Conservation (phyloP, 2,113 vertebrate species). For the Sorex araneus region DNA sequence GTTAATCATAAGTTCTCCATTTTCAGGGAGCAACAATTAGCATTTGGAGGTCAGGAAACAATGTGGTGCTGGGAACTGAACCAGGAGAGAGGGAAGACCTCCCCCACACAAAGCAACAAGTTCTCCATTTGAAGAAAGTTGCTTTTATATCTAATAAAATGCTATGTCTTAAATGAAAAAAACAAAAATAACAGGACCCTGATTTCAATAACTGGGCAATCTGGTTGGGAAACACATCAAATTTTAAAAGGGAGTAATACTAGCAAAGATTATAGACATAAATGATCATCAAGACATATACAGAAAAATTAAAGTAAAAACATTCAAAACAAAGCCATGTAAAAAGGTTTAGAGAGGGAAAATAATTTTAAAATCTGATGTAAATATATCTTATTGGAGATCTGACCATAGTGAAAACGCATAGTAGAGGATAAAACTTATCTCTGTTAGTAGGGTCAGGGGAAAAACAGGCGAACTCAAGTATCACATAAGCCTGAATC, state of each 20-base stretch:
- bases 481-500: neutral
- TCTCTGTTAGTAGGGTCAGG: neutral
- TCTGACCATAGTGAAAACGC: neutral
- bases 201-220: slow-evolving; percentile 8
- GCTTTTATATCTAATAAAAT: slow-evolving; percentile 27
- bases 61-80: no score
- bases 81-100: no score
- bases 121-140: neutral
- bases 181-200: neutral
- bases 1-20: neutral
- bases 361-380: neutral
- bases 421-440: neutral
- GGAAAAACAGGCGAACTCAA: neutral
- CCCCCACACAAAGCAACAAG: neutral
- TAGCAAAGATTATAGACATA: slow-evolving; percentile 26
- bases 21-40: no score
- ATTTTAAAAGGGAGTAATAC: slow-evolving; percentile 19
- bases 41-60: no score
- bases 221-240: slow-evolving; percentile 30
- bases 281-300: neutral
- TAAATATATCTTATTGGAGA: neutral
- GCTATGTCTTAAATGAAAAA: slow-evolving; percentile 62
- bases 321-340: no score
- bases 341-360: neutral
- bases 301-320: no score